Percentiles rank a stretch among this genome's conserved stretches.
These are phyloP conservation scores for Ptilonorhynchus violaceus DNA, from an alignment of 2,113 vertebrate species.

Conservation along the genomic window DNA sequence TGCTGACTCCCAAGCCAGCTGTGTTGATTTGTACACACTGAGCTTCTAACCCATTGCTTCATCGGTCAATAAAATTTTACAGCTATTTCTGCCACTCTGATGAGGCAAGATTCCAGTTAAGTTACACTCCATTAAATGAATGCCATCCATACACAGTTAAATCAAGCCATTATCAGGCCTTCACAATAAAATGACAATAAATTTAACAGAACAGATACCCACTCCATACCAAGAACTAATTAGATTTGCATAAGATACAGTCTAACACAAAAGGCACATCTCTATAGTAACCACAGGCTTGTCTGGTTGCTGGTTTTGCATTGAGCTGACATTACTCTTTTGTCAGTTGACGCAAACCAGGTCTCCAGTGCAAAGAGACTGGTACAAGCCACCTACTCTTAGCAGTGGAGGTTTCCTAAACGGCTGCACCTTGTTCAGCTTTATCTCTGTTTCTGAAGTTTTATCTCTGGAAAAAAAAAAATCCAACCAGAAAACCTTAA, in stretches of 20 bases:
- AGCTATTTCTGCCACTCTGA: not conserved
- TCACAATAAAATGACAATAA: not conserved
- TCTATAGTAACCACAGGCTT: not conserved
- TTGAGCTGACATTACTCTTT: not conserved
- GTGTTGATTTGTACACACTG: not conserved
- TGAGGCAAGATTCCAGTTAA: not conserved
- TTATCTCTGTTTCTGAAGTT: not conserved
- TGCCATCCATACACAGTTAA: not conserved
- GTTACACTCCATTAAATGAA: not conserved
- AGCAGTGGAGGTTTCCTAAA: not conserved
- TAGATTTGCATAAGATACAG: not conserved
- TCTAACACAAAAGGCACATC: not conserved
- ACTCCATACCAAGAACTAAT: not conserved
- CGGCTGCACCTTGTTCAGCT: not conserved
- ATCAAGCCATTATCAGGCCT: not conserved
- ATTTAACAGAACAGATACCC: not conserved
- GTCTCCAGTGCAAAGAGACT: not conserved
- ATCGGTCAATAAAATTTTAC: not conserved
- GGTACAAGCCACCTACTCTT: not conserved
- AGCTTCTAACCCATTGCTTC: not conserved
- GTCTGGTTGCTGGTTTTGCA: not conserved
- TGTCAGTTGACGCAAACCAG: not conserved
- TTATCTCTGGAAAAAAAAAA: rapidly evolving
- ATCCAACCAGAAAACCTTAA: not conserved
- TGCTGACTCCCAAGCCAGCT: not conserved